Evolutionary conservation across 2,888 invertebrate genomes (phyloP).

Genomic region (Hypena proboscidalis): DNA sequence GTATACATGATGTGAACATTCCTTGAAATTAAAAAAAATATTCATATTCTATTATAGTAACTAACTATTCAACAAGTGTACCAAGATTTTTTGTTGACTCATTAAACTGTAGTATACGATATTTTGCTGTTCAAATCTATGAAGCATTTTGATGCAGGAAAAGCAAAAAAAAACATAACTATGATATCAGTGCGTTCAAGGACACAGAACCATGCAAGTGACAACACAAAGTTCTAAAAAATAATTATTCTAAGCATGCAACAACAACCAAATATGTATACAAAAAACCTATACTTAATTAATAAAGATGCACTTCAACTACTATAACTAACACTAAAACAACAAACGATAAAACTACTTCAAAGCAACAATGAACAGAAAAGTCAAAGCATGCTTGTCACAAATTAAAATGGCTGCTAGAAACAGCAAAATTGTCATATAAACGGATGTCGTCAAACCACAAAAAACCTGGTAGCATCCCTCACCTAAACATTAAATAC

Average conservation of each 20-base stretch:
- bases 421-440: conserved; percentile 70
- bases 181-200: conserved; percentile 82
- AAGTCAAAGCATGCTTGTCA: conserved; percentile 47
- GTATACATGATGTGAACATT: conserved; percentile 75
- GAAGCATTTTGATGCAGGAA: conserved; percentile 64
- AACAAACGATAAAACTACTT: conserved; percentile 37
- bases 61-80: conserved; percentile 56
- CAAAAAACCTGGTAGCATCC: conserved; percentile 77
- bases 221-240: conserved; percentile 48
- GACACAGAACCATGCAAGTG: conserved; percentile 75
- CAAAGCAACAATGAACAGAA: conserved; percentile 46
- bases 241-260: conserved; percentile 38
- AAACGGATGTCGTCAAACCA: conserved; percentile 41
- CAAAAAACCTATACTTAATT: conserved; percentile 24
- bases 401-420: conserved; percentile 52
- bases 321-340: conserved; percentile 36
- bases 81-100: conserved; percentile 65
- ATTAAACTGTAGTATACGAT: conserved; percentile 52
- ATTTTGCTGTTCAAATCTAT: conserved; percentile 72
- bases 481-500: conserved; percentile 55
- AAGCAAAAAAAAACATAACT: conserved; percentile 66
- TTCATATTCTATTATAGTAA: conserved; percentile 49
- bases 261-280: conserved; percentile 38
- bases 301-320: conserved; percentile 29
- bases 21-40: conserved; percentile 70